phyloP scores from a whole-genome alignment of 2,888 invertebrate species.

The Gortyna flavago region DNA sequence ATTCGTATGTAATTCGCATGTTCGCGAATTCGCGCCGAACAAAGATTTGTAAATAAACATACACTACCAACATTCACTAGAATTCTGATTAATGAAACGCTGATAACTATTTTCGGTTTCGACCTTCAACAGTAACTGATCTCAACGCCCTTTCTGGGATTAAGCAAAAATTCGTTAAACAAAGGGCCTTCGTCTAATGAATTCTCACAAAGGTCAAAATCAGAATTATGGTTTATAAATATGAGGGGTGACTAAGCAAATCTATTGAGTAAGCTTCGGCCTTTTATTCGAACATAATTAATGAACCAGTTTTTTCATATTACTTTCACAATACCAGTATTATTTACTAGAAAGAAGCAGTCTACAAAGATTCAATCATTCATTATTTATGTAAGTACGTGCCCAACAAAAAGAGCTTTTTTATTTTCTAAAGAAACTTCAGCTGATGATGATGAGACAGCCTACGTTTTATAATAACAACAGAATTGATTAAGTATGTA shows the following conservation, averaged over 20 bases:
- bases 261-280: not conserved
- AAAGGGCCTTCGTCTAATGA: constrained; percentile 1
- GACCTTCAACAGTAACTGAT: constrained; percentile 24
- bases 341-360: not conserved
- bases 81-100: constrained; percentile 22
- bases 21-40: not conserved
- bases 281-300: constrained; percentile 1
- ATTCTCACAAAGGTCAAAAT: not conserved
- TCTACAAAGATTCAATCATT: not conserved
- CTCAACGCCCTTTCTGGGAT: not conserved
- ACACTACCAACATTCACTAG: constrained; percentile 10
- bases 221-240: not conserved
- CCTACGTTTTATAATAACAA: not conserved
- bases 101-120: constrained; percentile 2
- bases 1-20: constrained; percentile 3
- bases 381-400: not conserved
- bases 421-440: not conserved
- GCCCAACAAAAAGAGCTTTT: not conserved
- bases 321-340: not conserved
- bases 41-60: constrained; percentile 27
- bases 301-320: not conserved
- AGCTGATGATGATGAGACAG: no score
- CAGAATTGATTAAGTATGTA: not conserved
- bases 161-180: not conserved
- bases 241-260: not conserved